phyloP scores from a whole-genome alignment of 2,888 invertebrate species.

The Mechanitis mazaeus region DNA sequence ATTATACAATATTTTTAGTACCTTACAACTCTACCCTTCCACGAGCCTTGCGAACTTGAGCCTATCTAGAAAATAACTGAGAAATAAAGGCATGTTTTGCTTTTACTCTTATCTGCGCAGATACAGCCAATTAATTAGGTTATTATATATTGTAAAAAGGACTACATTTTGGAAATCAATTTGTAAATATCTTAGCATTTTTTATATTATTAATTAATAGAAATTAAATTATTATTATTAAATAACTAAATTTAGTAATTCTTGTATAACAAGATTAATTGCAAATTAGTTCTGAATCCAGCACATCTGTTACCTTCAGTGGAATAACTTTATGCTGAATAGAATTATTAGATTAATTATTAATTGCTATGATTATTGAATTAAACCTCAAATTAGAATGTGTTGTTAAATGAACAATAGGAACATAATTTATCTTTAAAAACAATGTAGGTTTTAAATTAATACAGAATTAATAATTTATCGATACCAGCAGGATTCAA shows the following conservation, averaged over 20 bases:
- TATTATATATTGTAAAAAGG: background rate
- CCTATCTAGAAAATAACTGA: slow-evolving; percentile 17
- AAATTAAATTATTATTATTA: background rate
- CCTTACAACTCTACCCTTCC: slow-evolving; percentile 7
- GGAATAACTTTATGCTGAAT: slow-evolving; percentile 12
- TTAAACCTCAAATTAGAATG: no score
- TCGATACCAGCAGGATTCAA: no score
- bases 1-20: slow-evolving; percentile 15
- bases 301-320: slow-evolving; percentile 13
- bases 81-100: slow-evolving; percentile 16
- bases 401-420: no score
- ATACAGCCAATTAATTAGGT: slow-evolving; percentile 7
- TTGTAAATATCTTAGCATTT: no score
- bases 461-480: no score
- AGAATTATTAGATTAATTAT: slow-evolving; percentile 8
- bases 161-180: background rate
- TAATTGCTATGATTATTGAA: background rate
- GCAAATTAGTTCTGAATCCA: slow-evolving; percentile 17
- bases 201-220: background rate
- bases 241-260: background rate
- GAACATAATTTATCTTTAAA: no score
- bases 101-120: slow-evolving; percentile 13
- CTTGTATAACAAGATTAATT: slow-evolving; percentile 13
- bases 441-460: no score
- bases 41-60: slow-evolving; percentile 10